A percentile compares a stretch with the other conserved stretches of the same genome.
Conservation (phyloP, 2,113 vertebrate genomes). For the Nothoprocta perdicaria region DNA sequence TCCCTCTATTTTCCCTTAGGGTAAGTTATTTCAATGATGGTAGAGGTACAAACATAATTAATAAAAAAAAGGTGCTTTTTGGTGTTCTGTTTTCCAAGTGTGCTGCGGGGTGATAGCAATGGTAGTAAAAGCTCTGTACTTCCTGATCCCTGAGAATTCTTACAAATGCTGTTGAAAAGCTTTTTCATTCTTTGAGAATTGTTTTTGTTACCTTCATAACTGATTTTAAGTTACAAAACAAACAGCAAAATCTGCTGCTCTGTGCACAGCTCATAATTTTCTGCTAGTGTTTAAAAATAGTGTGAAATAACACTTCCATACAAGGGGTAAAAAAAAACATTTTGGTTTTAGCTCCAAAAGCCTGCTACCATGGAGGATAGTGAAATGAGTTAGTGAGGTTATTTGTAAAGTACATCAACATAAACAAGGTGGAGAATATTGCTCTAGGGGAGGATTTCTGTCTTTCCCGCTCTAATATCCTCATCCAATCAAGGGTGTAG, state of each 20-base stretch:
- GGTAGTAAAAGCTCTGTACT: not conserved
- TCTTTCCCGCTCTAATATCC: not conserved
- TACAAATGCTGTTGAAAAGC: not conserved
- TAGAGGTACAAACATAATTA: constrained; percentile 31
- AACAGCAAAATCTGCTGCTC: not conserved
- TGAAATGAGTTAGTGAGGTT: constrained; percentile 8
- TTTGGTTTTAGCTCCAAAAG: not conserved
- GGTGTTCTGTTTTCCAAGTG: not conserved
- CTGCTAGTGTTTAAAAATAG: not conserved
- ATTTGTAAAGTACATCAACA: constrained; percentile 35
- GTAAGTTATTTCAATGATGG: not conserved
- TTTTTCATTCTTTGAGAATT: not conserved
- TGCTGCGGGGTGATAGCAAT: not conserved
- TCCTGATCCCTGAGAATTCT: not conserved
- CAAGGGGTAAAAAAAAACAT: not conserved
- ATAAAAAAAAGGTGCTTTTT: not conserved
- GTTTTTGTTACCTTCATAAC: not conserved
- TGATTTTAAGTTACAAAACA: not conserved
- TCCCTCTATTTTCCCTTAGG: not conserved
- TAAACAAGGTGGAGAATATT: not conserved
- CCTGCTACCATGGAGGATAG: not conserved
- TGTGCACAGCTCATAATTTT: not conserved
- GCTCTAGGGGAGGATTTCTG: not conserved
- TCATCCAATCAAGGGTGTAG: constrained; percentile 3
- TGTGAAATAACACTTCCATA: not conserved